These are phyloP conservation scores for Coenonympha arcania DNA, from an alignment of 2,888 invertebrate genomes.

Conservation along the genomic window DNA sequence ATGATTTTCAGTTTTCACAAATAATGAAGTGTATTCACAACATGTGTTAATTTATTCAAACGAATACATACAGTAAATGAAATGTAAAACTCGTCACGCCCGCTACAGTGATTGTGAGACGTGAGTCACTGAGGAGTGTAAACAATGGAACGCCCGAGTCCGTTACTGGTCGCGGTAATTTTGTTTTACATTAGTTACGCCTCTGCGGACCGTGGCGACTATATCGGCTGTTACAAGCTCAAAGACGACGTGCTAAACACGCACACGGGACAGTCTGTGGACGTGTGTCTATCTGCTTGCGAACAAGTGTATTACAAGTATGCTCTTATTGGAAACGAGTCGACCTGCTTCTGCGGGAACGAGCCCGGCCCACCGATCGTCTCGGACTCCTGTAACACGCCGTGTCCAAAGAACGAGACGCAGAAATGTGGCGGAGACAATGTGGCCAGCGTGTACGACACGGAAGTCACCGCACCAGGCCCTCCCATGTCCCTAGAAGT, in stretches of 20 bases:
- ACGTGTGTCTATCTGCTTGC: slow-evolving; percentile 63
- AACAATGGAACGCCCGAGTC: slow-evolving; percentile 51
- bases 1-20: background rate
- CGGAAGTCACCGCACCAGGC: slow-evolving; percentile 77
- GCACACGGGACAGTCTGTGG: slow-evolving; percentile 65
- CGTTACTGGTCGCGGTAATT: slow-evolving; percentile 31
- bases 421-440: slow-evolving; percentile 80
- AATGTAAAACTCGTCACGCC: slow-evolving; percentile 1
- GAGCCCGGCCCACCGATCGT: slow-evolving; percentile 60
- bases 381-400: slow-evolving; percentile 64
- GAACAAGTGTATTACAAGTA: slow-evolving; percentile 66
- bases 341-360: slow-evolving; percentile 66
- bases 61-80: background rate
- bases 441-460: slow-evolving; percentile 80
- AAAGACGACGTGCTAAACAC: slow-evolving; percentile 56
- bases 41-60: background rate
- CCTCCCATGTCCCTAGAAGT: slow-evolving; percentile 78
- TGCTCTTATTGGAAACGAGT: slow-evolving; percentile 60
- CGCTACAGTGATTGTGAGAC: slow-evolving; percentile 33
- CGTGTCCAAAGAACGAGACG: slow-evolving; percentile 76
- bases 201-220: slow-evolving; percentile 56
- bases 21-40: no score
- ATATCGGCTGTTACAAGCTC: slow-evolving; percentile 58
- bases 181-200: slow-evolving; percentile 31
- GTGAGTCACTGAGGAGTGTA: slow-evolving; percentile 40